Evolutionary conservation across 2,113 vertebrate species (phyloP).

Genomic region (Microtus richardsoni): DNA sequence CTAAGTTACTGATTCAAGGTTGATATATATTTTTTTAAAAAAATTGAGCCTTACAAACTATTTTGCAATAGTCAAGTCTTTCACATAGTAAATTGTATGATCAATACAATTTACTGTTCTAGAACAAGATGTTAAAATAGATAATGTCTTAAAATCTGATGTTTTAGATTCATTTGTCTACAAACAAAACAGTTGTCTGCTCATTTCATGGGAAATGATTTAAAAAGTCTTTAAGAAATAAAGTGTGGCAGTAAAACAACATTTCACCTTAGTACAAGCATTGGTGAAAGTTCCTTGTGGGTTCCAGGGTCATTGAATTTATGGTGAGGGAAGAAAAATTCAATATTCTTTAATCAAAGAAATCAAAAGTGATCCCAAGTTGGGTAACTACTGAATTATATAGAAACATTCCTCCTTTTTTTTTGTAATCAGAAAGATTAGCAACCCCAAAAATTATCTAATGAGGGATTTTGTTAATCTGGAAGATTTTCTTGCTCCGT

Average conservation of each 20-base stretch:
- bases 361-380: background rate
- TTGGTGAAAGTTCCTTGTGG: background rate
- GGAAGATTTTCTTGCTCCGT: slow-evolving; percentile 62
- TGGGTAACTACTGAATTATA: background rate
- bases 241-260: background rate
- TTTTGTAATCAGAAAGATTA: slow-evolving; percentile 40
- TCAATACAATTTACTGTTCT: background rate
- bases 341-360: slow-evolving; percentile 55
- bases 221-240: background rate
- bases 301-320: background rate
- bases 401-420: background rate
- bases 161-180: slow-evolving; percentile 25
- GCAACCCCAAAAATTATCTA: slow-evolving; percentile 63
- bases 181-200: background rate
- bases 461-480: slow-evolving; percentile 75
- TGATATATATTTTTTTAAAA: background rate
- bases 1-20: background rate
- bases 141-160: background rate
- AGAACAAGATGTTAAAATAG: background rate
- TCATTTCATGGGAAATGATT: background rate
- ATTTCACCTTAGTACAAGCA: background rate
- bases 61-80: background rate
- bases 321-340: background rate
- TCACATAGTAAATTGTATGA: background rate
- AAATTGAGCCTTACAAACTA: background rate